Evolutionary conservation across 2,888 invertebrate species (phyloP).

Genomic region (Lasioglossum oenotherae): DNA sequence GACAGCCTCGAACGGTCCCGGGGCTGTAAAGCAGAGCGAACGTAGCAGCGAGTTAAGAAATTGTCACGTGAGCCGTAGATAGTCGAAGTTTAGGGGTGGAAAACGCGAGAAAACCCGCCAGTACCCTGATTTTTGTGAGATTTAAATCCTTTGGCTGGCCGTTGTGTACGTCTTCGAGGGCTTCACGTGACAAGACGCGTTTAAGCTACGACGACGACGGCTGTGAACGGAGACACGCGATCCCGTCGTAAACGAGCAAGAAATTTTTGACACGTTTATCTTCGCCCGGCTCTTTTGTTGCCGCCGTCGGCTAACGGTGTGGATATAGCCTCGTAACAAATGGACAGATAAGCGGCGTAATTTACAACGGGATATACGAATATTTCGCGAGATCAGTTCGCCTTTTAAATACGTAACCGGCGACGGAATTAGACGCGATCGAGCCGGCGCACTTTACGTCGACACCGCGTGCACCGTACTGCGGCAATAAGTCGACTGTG

Average conservation of each 20-base stretch:
- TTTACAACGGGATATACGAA: conserved; percentile 54
- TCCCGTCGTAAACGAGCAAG: conserved; percentile 65
- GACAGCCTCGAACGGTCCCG: conserved; percentile 37
- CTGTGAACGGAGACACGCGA: conserved; percentile 58
- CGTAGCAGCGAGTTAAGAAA: conserved; percentile 66
- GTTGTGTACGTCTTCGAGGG: conserved; percentile 35
- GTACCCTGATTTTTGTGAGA: conserved; percentile 63
- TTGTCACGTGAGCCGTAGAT: conserved; percentile 68
- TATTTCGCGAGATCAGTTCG: conserved; percentile 49
- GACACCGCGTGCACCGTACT: too few species aligned
- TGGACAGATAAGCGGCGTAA: conserved; percentile 54
- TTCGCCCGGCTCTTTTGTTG: conserved; percentile 42
- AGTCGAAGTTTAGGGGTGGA: conserved; percentile 22
- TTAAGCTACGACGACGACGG: conserved; percentile 41
- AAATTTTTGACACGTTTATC: conserved; percentile 70
- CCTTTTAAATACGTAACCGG: conserved; percentile 42
- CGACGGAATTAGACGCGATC: conserved; percentile 22
- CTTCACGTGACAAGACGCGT: conserved; percentile 63
- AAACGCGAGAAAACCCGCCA: conserved; percentile 40
- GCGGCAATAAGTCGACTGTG: not conserved
- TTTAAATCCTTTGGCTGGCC: conserved; percentile 53
- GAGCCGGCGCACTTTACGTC: not conserved
- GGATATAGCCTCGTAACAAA: conserved; percentile 39
- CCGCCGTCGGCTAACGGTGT: conserved; percentile 23
- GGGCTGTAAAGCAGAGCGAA: conserved; percentile 59